Percentiles rank a stretch among this genome's conserved stretches.
Conservation (phyloP, 2,113 vertebrate species). For the Siphamia tubifer region DNA sequence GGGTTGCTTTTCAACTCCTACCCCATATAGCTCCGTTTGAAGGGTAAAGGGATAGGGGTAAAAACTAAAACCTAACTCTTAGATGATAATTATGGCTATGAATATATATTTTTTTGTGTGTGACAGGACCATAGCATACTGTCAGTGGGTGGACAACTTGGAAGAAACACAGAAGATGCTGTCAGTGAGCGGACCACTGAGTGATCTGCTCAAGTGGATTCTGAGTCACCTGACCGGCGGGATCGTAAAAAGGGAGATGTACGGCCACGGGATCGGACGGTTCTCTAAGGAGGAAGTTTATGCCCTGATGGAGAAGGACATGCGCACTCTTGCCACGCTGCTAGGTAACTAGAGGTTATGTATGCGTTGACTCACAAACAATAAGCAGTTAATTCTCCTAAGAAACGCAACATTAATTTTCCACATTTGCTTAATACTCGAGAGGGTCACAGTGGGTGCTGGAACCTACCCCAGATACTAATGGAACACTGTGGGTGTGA, state of each 20-base stretch:
- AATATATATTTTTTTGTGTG: conserved; percentile 11
- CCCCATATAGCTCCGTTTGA: too few species aligned
- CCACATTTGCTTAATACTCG: too few species aligned
- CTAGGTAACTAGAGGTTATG: conserved; percentile 78
- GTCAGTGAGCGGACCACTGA: conserved; percentile 91
- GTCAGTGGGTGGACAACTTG: conserved; percentile 98
- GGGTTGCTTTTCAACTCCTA: too few species aligned
- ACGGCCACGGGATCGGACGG: conserved; percentile 96
- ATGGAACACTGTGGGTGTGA: too few species aligned
- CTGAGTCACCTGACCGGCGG: conserved; percentile 94
- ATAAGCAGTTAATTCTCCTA: too few species aligned
- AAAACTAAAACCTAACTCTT: too few species aligned
- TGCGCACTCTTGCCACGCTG: conserved; percentile 92
- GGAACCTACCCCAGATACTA: too few species aligned
- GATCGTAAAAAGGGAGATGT: conserved; percentile 96
- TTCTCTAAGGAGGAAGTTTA: conserved; percentile 96
- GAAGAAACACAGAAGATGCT: conserved; percentile 96
- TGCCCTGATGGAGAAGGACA: conserved; percentile 96
- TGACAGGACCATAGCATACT: conserved; percentile 93
- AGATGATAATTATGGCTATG: not conserved
- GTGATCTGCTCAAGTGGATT: conserved; percentile 94
- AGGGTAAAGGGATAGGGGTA: too few species aligned
- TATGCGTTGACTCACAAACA: not conserved
- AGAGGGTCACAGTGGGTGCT: too few species aligned
- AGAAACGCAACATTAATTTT: too few species aligned